Percentiles rank a stretch among this genome's conserved stretches.
phyloP scores from a whole-genome alignment of 2,797 vertebrate species.

The Rhabdophis nuchalis region DNA sequence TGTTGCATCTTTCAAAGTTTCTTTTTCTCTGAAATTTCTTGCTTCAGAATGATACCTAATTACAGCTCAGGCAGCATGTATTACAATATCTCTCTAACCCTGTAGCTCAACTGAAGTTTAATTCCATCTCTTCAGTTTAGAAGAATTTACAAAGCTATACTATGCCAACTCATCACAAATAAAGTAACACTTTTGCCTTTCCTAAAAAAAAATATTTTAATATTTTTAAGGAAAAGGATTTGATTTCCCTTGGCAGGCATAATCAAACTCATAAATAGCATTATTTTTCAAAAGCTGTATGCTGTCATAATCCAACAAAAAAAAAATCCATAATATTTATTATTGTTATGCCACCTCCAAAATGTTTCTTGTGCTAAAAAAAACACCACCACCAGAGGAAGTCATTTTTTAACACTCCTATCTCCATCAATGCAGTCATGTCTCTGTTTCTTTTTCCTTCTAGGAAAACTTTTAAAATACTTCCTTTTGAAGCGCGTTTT shows the following conservation, averaged over 20 bases:
- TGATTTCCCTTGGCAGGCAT: constrained; percentile 38
- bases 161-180: constrained; percentile 28
- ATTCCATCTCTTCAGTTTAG: constrained; percentile 46
- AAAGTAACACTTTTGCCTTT: not conserved
- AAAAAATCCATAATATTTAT: constrained; percentile 48
- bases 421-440: constrained; percentile 15
- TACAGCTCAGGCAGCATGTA: constrained; percentile 25
- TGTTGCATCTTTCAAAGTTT: constrained; percentile 26
- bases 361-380: constrained; percentile 36
- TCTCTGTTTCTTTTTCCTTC: constrained; percentile 5
- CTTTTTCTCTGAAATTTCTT: constrained; percentile 42
- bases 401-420: constrained; percentile 12
- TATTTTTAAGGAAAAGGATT: not conserved
- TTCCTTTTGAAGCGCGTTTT: constrained; percentile 37
- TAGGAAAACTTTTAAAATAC: constrained; percentile 29
- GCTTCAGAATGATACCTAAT: constrained; percentile 59
- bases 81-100: constrained; percentile 54
- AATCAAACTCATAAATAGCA: constrained; percentile 17
- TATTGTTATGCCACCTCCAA: constrained; percentile 37
- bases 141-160: constrained; percentile 31
- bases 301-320: constrained; percentile 42
- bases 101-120: constrained; percentile 37
- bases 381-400: constrained; percentile 3
- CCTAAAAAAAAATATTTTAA: not conserved
- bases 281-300: constrained; percentile 33